Evolutionary conservation across 2,797 vertebrate genomes (phyloP), one percentile per base, ranked within the genome.

Genomic region (Premnoplex brunnescens): DNA sequence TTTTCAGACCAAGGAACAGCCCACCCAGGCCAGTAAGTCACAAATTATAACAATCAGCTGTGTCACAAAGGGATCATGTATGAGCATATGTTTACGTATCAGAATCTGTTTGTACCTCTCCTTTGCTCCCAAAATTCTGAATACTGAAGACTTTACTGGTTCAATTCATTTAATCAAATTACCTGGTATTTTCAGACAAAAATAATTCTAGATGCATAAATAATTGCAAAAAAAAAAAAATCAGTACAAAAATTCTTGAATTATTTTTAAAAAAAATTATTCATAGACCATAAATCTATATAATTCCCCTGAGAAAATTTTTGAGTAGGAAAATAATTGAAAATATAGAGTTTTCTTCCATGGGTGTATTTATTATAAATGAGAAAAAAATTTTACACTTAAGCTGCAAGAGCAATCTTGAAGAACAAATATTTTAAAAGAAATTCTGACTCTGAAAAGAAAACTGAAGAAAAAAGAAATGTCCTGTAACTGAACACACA

Each of bases 201-300:
- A 55, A 7, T 23, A 1, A 7, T 13, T 64, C 5, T 32, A 39
- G 20, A 28, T 51, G 21, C 16, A 62, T 32, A 62, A 9, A 43
- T 1, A 36, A 73, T 48, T 36, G 5, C 7, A 78, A 20, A 10
- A 30, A 6, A 82, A 62, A 41, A 20, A 27, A 8, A 3, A 63
- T 34, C 32, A 16, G 6, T 32, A 23, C 8, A 22, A 3, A 51
- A 3, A 5, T 30, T 59, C 63, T 66, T 26, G 0, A 54, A 69
- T 58, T 51, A 52, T 43, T 75, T 77, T 27, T 1, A 0, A 1
- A 7, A 64, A 64, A 67, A 76, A 74, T 6, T 2, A 26, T 72
- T 72, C 3, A 14, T 30, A 11, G 23, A 21, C 34, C 18, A 67
- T 4, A 89, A 73, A 63, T 63, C 12, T 28, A 24, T 66, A 19